These are phyloP conservation scores for Tiphia femorata DNA, from an alignment of 2,888 invertebrate species.

Conservation along the genomic window DNA sequence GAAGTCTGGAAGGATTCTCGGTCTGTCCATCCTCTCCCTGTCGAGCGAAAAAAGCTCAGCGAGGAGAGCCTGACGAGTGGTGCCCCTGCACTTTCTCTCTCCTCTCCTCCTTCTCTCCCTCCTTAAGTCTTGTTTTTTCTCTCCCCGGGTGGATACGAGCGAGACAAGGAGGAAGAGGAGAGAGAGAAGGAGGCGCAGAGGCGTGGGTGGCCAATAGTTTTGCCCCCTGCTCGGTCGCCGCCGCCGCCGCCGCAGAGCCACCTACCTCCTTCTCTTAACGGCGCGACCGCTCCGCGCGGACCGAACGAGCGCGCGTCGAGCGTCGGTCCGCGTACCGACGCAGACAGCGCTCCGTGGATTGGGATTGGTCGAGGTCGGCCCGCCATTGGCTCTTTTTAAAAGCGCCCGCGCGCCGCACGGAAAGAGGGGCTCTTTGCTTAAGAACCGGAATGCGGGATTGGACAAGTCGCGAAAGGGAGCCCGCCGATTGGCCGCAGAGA, in stretches of 20 bases:
- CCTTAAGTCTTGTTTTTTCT: slow-evolving; percentile 39
- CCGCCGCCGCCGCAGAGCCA: slow-evolving; percentile 51
- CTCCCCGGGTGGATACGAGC: slow-evolving; percentile 30
- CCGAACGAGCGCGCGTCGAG: slow-evolving; percentile 35
- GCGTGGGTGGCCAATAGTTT: slow-evolving; percentile 68
- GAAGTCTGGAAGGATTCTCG: slow-evolving; percentile 54
- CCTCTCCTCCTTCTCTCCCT: slow-evolving; percentile 28
- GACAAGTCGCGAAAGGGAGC: slow-evolving; percentile 38
- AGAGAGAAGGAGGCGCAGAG: slow-evolving; percentile 32
- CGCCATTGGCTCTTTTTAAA: slow-evolving; percentile 56
- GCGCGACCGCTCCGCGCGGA: slow-evolving; percentile 57
- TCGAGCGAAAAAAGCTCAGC: slow-evolving; percentile 58
- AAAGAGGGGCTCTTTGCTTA: slow-evolving; percentile 53
- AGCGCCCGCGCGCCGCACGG: slow-evolving; percentile 39
- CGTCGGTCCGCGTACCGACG: neutral
- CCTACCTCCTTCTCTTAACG: slow-evolving; percentile 43
- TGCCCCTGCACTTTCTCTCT: slow-evolving; percentile 40
- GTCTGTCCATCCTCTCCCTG: slow-evolving; percentile 49
- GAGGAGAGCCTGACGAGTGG: slow-evolving; percentile 59
- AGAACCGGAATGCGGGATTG: slow-evolving; percentile 48
- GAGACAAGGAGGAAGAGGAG: slow-evolving; percentile 26
- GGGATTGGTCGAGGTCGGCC: slow-evolving; percentile 41
- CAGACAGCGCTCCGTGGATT: slow-evolving; percentile 5
- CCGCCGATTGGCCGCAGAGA: slow-evolving; percentile 42
- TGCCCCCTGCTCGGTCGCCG: slow-evolving; percentile 55